Evolutionary conservation across 2,797 vertebrate genomes (phyloP).

Genomic region (Oreonectes daqikongensis): DNA sequence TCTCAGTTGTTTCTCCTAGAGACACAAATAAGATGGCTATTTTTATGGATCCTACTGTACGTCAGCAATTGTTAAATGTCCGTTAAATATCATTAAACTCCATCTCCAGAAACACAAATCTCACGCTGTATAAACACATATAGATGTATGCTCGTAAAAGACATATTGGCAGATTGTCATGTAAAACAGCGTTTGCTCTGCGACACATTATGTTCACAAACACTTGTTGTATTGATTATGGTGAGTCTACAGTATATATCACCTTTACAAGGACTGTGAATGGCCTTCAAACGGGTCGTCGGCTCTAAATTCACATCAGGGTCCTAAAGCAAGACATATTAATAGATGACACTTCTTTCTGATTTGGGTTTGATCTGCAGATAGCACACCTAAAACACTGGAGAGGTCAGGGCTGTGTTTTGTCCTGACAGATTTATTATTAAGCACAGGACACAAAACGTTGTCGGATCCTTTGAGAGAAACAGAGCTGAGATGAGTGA

Average conservation of each 20-base stretch:
- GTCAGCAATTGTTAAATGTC: no score
- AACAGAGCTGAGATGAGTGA: no score
- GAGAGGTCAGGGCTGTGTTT: not conserved
- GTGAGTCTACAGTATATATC: slow-evolving; percentile 61
- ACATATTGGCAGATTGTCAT: slow-evolving; percentile 59
- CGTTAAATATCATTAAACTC: no score
- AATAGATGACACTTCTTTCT: not conserved
- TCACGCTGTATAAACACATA: slow-evolving; percentile 8
- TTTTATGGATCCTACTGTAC: no score
- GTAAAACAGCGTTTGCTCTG: slow-evolving; percentile 59
- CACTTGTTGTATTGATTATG: slow-evolving; percentile 61
- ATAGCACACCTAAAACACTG: no score
- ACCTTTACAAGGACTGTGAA: slow-evolving; percentile 50
- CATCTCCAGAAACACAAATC: no score
- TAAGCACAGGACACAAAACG: not conserved
- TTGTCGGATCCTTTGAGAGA: no score
- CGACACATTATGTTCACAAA: slow-evolving; percentile 62
- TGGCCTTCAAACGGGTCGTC: slow-evolving; percentile 14
- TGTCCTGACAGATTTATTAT: not conserved
- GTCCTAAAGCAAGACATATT: slow-evolving; percentile 2
- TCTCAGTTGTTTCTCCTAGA: not conserved
- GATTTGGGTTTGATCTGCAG: not conserved
- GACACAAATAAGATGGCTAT: no score
- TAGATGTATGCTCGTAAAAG: slow-evolving; percentile 45
- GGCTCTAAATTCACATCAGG: not conserved